These are phyloP conservation scores for Chrysotoxum bicinctum DNA, from an alignment of 2,888 invertebrate species.

Conservation along the genomic window DNA sequence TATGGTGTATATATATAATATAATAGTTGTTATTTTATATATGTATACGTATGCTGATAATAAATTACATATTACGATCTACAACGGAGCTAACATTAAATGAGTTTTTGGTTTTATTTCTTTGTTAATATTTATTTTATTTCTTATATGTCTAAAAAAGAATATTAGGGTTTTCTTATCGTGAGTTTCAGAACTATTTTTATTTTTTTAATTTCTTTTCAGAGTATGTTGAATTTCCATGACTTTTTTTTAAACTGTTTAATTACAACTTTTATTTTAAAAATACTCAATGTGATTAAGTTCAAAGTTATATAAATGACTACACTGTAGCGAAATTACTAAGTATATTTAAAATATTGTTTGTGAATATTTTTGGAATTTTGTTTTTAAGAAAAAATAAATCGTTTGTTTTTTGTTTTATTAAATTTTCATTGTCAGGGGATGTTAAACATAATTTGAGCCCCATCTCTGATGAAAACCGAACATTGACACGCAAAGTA, in stretches of 20 bases:
- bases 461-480: neutral
- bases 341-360: slow-evolving; percentile 7
- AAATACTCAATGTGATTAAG: slow-evolving; percentile 51
- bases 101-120: slow-evolving; percentile 53
- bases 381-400: neutral
- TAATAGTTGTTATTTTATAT: slow-evolving; percentile 56
- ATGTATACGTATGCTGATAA: slow-evolving; percentile 71
- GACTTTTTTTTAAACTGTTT: neutral
- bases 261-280: slow-evolving; percentile 4
- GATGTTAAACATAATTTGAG: neutral
- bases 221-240: neutral
- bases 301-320: slow-evolving; percentile 6
- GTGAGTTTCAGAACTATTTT: slow-evolving; percentile 23
- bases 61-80: slow-evolving; percentile 72
- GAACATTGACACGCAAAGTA: neutral
- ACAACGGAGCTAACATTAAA: slow-evolving; percentile 71
- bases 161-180: slow-evolving; percentile 18
- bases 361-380: neutral
- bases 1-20: slow-evolving; percentile 64
- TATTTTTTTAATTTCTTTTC: neutral
- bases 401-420: neutral
- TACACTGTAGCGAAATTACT: slow-evolving; percentile 24
- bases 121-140: slow-evolving; percentile 13
- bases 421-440: neutral
- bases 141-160: slow-evolving; percentile 24